Percentiles rank a stretch among this genome's conserved stretches.
phyloP scores from a whole-genome alignment of 2,888 invertebrate genomes.

The Leptopilina syphax region DNA sequence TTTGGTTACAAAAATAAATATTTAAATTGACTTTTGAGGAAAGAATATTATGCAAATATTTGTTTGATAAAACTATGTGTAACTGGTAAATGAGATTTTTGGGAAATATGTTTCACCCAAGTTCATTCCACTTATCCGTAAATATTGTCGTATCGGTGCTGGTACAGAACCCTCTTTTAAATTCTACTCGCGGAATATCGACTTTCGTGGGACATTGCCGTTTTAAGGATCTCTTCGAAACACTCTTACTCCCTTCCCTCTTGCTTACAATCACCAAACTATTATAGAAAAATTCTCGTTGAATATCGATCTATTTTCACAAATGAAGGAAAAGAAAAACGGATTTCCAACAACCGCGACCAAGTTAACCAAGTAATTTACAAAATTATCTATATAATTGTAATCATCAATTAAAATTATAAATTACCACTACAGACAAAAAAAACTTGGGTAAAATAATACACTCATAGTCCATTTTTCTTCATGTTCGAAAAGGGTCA shows the following conservation, averaged over 20 bases:
- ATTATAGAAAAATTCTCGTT: slow-evolving; percentile 38
- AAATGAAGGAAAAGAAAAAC: neutral
- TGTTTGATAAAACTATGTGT: slow-evolving; percentile 5
- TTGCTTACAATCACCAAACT: slow-evolving; percentile 55
- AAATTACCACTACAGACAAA: too few species aligned
- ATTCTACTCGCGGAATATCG: slow-evolving; percentile 56
- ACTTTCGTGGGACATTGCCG: slow-evolving; percentile 55
- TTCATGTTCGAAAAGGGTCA: neutral
- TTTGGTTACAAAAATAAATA: too few species aligned
- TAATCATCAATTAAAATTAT: too few species aligned
- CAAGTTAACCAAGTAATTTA: too few species aligned
- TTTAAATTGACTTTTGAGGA: neutral
- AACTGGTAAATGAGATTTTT: slow-evolving; percentile 16
- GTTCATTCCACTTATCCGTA: slow-evolving; percentile 14
- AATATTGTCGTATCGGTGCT: slow-evolving; percentile 27
- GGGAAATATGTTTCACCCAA: neutral
- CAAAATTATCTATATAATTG: too few species aligned
- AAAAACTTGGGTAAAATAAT: neutral
- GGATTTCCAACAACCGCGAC: too few species aligned
- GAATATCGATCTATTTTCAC: slow-evolving; percentile 48
- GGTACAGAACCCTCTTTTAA: slow-evolving; percentile 50
- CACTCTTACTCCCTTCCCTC: slow-evolving; percentile 45
- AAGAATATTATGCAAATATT: neutral
- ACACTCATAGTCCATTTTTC: neutral
- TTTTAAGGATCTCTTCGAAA: slow-evolving; percentile 51